A percentile compares a stretch with the other conserved stretches of the same genome.
Evolutionary conservation across 1,140 invertebrate species (phyloP).

Genomic region (Megalonaias nervosa): DNA sequence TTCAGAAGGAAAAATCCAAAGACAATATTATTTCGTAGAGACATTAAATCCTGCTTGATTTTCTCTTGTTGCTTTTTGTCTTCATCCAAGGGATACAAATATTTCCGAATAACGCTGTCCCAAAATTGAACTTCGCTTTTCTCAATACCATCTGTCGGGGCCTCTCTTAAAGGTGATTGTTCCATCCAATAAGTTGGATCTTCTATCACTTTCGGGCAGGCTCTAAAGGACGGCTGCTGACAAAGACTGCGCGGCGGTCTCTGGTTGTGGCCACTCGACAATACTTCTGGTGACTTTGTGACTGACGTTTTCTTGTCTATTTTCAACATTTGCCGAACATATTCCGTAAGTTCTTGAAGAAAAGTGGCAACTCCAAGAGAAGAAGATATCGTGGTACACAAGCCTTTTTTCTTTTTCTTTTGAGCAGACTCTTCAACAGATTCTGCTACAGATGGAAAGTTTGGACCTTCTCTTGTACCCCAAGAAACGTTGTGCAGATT

Average conservation of each 20-base stretch:
- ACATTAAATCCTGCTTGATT: constrained; percentile 82
- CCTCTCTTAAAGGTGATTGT: neutral
- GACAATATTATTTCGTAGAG: constrained; percentile 92
- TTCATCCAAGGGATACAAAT: constrained; percentile 48
- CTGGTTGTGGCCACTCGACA: neutral
- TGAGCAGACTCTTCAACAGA: neutral
- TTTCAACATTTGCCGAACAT: neutral
- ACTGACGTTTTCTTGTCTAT: neutral
- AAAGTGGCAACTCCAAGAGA: constrained; percentile 6
- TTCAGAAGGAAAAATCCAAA: constrained; percentile 88
- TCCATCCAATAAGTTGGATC: constrained; percentile 10
- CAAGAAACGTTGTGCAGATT: constrained; percentile 98
- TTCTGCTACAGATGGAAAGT: constrained; percentile 74
- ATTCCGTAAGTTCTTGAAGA: constrained; percentile 4
- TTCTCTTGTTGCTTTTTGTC: constrained; percentile 53
- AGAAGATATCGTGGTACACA: neutral
- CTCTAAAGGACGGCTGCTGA: neutral
- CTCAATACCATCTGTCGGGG: neutral
- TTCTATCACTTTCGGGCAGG: no score
- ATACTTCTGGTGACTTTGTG: neutral
- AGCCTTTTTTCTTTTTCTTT: neutral
- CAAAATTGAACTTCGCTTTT: constrained; percentile 24
- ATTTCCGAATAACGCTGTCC: constrained; percentile 45
- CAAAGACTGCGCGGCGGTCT: neutral
- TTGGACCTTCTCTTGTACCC: constrained; percentile 97